Base-by-base conservation (phyloP, 1,140 invertebrate genomes). In the Patella vulgata region DNA sequence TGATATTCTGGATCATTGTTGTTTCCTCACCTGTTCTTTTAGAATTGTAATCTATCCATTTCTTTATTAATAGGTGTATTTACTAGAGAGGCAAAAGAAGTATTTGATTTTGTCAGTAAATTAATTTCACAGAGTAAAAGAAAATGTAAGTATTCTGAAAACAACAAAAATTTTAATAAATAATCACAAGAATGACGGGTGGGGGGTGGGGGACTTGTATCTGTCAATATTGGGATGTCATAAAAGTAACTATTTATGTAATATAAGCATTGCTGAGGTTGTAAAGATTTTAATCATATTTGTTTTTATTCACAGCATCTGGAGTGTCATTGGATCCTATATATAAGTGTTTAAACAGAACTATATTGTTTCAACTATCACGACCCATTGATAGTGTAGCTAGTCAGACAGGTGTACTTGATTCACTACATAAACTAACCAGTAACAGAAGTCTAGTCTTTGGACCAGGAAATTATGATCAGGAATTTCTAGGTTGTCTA, bases 21-120 rank as follows among this genome's bases (percentile, higher is more conserved):
- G n/a, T n/a, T n/a, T n/a, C n/a, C n/a, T n/a, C n/a, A n/a, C n/a
- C n/a, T n/a, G n/a, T n/a, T n/a, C n/a, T n/a, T n/a, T n/a, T n/a
- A n/a, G n/a, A n/a, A n/a, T n/a, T n/a, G n/a, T n/a, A n/a, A n/a
- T n/a, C n/a, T n/a, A n/a, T n/a, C n/a, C 17, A 19, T 46, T 21
- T 59, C 5, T 48, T 62, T 47, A 53, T 62, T 67, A 70, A 25
- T 65, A 82, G 81, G 75, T 66, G 69, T 73, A 17, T 83, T 75
- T 64, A 79, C 72, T 58, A 91, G 93, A 81, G 93, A 97, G 84
- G 91, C 95, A 0, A 94, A 97, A 78, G 94, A 97, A 81, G 92
- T 98, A 0, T 95, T 98, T 79, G 95, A 98, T 80, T 97, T 97
- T 81, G 91, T 97, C 51, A 91, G 96, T 6, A 95, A 96, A 82